Evolutionary conservation across 2,888 invertebrate species (phyloP).

Genomic region (Lasius fuliginosus): DNA sequence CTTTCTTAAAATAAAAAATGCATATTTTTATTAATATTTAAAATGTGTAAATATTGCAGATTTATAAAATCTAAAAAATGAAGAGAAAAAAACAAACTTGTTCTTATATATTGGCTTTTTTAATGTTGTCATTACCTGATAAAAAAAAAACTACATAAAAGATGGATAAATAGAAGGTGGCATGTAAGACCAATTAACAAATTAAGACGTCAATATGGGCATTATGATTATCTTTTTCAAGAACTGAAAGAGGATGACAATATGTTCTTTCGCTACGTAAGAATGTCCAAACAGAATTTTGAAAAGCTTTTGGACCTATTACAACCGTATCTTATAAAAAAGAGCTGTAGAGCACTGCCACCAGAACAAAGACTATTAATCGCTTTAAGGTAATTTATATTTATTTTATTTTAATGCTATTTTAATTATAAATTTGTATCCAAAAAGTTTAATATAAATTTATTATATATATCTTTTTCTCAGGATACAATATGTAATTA

Average conservation of each 20-base stretch:
- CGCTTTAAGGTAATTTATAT: not conserved
- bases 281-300: not conserved
- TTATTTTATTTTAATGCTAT: not conserved
- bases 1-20: too few species aligned
- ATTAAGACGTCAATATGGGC: not conserved
- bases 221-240: not conserved
- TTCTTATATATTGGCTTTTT: too few species aligned
- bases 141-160: not conserved
- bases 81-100: too few species aligned
- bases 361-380: not conserved
- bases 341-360: not conserved
- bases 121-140: too few species aligned
- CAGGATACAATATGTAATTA: too few species aligned
- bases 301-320: not conserved
- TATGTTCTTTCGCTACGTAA: not conserved
- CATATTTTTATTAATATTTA: too few species aligned
- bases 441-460: too few species aligned
- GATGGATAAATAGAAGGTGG: constrained; percentile 1
- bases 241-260: not conserved
- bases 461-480: not conserved
- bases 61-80: too few species aligned
- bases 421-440: not conserved
- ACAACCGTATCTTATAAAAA: not conserved
- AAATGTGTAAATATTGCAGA: too few species aligned
- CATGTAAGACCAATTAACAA: not conserved